Percentiles rank a stretch among this genome's conserved stretches.
Conservation (phyloP, 2,113 vertebrate species). For the Entelurus aequoreus region DNA sequence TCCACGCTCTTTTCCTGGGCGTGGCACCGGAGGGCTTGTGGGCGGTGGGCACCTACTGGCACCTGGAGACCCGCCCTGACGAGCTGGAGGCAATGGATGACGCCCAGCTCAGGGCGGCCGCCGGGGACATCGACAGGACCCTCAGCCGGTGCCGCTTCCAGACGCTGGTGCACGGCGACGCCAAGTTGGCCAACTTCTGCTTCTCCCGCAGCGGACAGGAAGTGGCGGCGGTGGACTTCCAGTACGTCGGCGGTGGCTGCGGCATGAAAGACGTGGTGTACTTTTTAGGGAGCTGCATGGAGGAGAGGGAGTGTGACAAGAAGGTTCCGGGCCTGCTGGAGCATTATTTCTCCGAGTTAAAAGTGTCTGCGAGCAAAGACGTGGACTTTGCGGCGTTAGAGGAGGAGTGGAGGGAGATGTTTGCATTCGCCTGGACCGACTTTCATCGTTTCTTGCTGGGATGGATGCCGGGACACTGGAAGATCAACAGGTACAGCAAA, state of each 20-base stretch:
- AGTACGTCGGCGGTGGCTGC: conserved; percentile 75
- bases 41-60: conserved; percentile 75
- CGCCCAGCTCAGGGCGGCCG: conserved; percentile 58
- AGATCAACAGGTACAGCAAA: conserved; percentile 69
- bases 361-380: conserved; percentile 26
- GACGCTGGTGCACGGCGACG: conserved; percentile 71
- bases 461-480: conserved; percentile 73
- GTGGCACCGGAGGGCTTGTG: conserved; percentile 61
- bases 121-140: conserved; percentile 54
- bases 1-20: conserved; percentile 69
- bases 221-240: conserved; percentile 73
- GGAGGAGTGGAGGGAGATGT: conserved; percentile 71
- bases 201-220: conserved; percentile 53
- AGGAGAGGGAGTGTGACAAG: conserved; percentile 66
- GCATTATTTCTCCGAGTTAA: conserved; percentile 67
- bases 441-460: conserved; percentile 73
- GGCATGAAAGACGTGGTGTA: conserved; percentile 75
- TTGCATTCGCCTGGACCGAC: conserved; percentile 72
- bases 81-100: conserved; percentile 70
- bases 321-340: conserved; percentile 55
- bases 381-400: conserved; percentile 57
- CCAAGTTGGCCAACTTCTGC: conserved; percentile 77
- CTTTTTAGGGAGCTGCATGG: conserved; percentile 69
- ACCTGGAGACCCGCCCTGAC: conserved; percentile 72
- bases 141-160: conserved; percentile 67